Percentiles rank a stretch among this genome's conserved stretches.
Conservation (phyloP, 2,797 vertebrate genomes). For the Semaprochilodus insignis region DNA sequence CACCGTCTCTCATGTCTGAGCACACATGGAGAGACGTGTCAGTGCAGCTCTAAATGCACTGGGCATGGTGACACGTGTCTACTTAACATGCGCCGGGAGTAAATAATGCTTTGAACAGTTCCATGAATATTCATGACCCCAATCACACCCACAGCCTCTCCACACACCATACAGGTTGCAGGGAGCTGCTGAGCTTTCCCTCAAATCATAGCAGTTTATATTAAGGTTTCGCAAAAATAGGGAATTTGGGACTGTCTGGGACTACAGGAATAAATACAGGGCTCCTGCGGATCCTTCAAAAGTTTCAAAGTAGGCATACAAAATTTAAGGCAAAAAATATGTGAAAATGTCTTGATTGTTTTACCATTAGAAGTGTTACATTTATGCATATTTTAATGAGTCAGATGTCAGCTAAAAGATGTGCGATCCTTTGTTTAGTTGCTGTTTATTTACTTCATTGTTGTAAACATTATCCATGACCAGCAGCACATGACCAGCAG, state of each 20-base stretch:
- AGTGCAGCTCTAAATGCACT: constrained; percentile 9
- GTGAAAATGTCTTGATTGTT: no score
- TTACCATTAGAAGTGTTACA: no score
- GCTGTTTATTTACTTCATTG: no score
- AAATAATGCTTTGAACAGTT: not conserved
- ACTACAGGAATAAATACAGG: not conserved
- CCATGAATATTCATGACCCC: constrained; percentile 15
- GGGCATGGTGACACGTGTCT: not conserved
- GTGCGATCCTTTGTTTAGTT: no score
- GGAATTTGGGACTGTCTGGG: not conserved
- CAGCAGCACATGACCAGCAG: no score
- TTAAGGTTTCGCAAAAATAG: not conserved
- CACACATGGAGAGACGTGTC: not conserved
- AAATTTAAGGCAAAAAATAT: no score
- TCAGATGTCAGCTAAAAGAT: no score
- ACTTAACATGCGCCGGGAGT: constrained; percentile 8
- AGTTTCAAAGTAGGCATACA: no score
- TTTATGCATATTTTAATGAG: no score
- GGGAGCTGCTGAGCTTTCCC: not conserved
- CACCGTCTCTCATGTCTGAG: not conserved
- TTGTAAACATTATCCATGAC: no score
- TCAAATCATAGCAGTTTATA: not conserved
- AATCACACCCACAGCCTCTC: not conserved
- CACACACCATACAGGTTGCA: not conserved
- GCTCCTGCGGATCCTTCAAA: no score